A percentile compares a stretch with the other conserved stretches of the same genome.
These are phyloP conservation scores for Nemurella pictetii DNA, from an alignment of 2,888 invertebrate genomes.

Conservation along the genomic window DNA sequence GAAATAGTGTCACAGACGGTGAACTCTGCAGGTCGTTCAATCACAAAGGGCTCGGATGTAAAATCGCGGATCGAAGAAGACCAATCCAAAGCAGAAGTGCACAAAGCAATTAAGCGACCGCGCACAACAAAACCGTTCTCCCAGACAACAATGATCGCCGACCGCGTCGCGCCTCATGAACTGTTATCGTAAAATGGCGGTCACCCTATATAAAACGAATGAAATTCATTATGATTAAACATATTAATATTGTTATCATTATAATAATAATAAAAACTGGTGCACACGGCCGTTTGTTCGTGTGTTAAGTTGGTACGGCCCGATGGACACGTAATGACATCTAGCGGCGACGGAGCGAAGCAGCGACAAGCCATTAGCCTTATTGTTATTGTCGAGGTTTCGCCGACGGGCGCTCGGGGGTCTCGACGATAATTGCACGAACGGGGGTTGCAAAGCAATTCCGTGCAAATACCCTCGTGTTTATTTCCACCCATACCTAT, in stretches of 20 bases:
- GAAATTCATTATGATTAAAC: conserved; percentile 14
- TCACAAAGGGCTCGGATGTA: too few relatives aligned
- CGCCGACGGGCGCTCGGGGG: not conserved
- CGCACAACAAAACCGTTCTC: not conserved
- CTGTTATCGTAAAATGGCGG: not conserved
- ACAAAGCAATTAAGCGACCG: not conserved
- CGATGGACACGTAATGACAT: conserved; percentile 40
- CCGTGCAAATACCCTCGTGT: not conserved
- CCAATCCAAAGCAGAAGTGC: not conserved
- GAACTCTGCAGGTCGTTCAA: too few relatives aligned
- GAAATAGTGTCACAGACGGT: too few relatives aligned
- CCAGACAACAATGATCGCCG: not conserved
- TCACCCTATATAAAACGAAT: conserved; percentile 5
- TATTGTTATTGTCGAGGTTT: not conserved
- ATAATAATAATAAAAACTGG: conserved; percentile 26
- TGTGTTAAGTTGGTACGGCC: conserved; percentile 32
- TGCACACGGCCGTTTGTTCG: not conserved
- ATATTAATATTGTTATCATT: conserved; percentile 22
- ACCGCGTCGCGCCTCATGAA: conserved; percentile 6
- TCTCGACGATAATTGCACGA: not conserved
- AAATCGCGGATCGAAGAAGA: not conserved
- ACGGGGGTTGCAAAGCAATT: not conserved
- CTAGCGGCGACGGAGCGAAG: conserved; percentile 37
- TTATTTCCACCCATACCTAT: too few relatives aligned
- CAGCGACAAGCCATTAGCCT: conserved; percentile 22